Conservation (phyloP, 1,140 invertebrate genomes). For the Euwallacea fornicatus region DNA sequence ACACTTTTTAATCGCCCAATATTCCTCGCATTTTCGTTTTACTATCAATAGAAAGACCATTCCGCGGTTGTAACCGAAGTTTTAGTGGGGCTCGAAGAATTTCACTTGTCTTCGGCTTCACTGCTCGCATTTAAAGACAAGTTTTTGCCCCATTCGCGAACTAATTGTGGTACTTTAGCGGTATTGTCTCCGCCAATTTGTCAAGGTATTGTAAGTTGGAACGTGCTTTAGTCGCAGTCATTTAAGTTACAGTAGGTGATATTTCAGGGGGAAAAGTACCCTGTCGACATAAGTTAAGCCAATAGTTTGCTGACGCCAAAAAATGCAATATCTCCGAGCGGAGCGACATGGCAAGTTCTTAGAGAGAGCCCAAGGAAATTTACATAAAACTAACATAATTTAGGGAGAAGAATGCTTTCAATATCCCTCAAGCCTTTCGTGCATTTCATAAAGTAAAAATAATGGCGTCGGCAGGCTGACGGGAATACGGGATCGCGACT, state of each 20-base stretch:
- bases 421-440: slow-evolving; percentile 38
- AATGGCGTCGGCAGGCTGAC: slow-evolving; percentile 36
- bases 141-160: too few species aligned
- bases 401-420: slow-evolving; percentile 37
- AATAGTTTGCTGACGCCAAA: slow-evolving; percentile 19
- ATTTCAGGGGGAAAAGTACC: slow-evolving; percentile 1
- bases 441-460: slow-evolving; percentile 42
- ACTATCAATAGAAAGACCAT: slow-evolving; percentile 29
- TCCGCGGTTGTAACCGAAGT: slow-evolving; percentile 23
- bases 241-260: slow-evolving; percentile 4
- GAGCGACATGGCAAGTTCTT: slow-evolving; percentile 9
- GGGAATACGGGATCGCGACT: slow-evolving; percentile 36
- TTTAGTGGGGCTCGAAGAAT: slow-evolving; percentile 17
- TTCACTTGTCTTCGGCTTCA: slow-evolving; percentile 9
- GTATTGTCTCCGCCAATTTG: not conserved
- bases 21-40: slow-evolving; percentile 27
- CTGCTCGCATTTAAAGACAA: not conserved
- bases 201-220: not conserved
- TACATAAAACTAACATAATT: slow-evolving; percentile 35
- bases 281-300: slow-evolving; percentile 20
- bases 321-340: slow-evolving; percentile 20
- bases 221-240: not conserved
- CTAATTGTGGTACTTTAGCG: too few species aligned
- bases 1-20: slow-evolving; percentile 30
- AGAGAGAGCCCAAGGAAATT: slow-evolving; percentile 13